phyloP scores from a whole-genome alignment of 2,113 vertebrate genomes.

The Scortum barcoo region DNA sequence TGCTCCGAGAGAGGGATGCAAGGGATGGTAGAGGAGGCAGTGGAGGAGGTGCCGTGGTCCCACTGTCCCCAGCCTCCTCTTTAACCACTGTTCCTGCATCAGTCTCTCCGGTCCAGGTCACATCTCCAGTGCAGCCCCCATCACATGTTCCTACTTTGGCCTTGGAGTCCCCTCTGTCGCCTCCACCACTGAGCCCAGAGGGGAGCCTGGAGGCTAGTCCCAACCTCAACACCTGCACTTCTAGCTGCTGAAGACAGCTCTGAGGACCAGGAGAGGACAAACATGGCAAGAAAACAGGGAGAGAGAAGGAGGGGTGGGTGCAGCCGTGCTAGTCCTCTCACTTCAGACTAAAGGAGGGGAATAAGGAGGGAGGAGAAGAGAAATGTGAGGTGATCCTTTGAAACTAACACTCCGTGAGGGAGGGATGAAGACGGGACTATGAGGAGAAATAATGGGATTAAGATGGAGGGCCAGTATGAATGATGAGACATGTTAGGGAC shows the following conservation, averaged over 20 bases:
- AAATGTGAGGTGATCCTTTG: constrained; percentile 54
- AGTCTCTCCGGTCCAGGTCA: constrained; percentile 58
- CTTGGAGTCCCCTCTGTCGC: constrained; percentile 80
- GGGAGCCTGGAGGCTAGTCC: constrained; percentile 87
- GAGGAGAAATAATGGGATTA: constrained; percentile 62
- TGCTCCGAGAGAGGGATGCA: constrained; percentile 87
- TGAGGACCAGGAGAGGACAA: constrained; percentile 36
- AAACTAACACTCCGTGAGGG: constrained; percentile 37
- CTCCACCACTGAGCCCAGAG: constrained; percentile 85
- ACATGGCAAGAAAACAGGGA: constrained; percentile 26
- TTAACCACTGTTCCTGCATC: constrained; percentile 55
- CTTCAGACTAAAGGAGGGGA: constrained; percentile 57
- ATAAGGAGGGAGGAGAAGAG: constrained; percentile 31
- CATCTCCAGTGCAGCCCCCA: constrained; percentile 34
- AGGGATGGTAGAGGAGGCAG: constrained; percentile 69
- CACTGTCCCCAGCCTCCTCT: constrained; percentile 63
- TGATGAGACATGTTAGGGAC: constrained; percentile 63
- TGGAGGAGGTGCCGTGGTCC: constrained; percentile 60
- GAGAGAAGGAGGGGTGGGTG: background rate
- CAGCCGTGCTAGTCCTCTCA: constrained; percentile 35
- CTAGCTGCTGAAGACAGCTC: constrained; percentile 89
- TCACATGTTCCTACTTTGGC: constrained; percentile 81
- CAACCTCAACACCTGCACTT: constrained; percentile 91
- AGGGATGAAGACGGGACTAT: constrained; percentile 44
- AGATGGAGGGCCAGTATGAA: constrained; percentile 64